phyloP scores from a whole-genome alignment of 2,888 invertebrate genomes.

The Syritta pipiens region DNA sequence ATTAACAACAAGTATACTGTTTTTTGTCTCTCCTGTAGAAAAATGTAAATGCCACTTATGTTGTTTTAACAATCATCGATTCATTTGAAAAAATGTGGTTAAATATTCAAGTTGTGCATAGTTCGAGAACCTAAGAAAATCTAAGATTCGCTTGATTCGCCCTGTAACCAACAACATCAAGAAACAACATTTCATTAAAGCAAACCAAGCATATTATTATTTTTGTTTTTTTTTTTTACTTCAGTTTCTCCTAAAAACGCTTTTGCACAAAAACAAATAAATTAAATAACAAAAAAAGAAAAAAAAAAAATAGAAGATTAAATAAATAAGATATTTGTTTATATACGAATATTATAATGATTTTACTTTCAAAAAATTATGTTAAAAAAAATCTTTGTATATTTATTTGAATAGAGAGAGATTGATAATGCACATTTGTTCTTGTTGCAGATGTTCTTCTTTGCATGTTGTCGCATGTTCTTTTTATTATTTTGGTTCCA shows the following conservation, averaged over 20 bases:
- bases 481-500: conserved; percentile 55
- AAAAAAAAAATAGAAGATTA: conserved; percentile 31
- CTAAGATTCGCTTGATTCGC: too few relatives aligned
- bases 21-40: too few relatives aligned
- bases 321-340: conserved; percentile 57
- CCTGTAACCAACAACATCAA: not conserved
- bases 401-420: conserved; percentile 42
- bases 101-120: too few relatives aligned
- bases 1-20: too few relatives aligned
- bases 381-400: conserved; percentile 44
- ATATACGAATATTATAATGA: conserved; percentile 59
- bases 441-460: conserved; percentile 22
- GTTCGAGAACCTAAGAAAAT: too few relatives aligned
- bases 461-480: conserved; percentile 21
- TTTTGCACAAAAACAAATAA: conserved; percentile 62
- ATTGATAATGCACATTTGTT: conserved; percentile 42
- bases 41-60: too few relatives aligned
- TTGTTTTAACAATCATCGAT: too few relatives aligned
- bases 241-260: conserved; percentile 59
- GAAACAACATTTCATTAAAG: conserved; percentile 55
- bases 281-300: conserved; percentile 53
- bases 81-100: too few relatives aligned
- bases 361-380: conserved; percentile 54
- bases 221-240: conserved; percentile 54
- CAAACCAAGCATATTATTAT: conserved; percentile 57